Evolutionary conservation across 2,113 vertebrate species (phyloP).

Genomic region (Cottus gobio): DNA sequence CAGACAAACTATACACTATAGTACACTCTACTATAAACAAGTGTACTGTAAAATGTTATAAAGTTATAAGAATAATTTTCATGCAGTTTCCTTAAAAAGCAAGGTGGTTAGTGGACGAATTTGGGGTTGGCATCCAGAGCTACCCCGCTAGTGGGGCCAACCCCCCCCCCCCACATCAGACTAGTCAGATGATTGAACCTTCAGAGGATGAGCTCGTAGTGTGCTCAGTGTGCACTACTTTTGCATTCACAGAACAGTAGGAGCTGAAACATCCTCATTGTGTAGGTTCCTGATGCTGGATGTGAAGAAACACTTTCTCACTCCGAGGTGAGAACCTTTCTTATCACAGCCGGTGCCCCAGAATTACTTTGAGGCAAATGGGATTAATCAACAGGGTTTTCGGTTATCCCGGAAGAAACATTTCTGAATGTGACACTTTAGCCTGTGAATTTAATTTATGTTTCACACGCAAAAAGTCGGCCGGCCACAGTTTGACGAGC

Average conservation of each 20-base stretch:
- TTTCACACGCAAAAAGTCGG: background rate
- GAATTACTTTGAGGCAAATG: background rate
- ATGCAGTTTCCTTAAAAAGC: background rate
- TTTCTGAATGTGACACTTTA: background rate
- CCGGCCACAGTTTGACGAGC: background rate
- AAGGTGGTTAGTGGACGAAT: background rate
- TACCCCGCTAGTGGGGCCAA: background rate
- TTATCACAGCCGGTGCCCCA: background rate
- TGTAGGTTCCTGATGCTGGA: background rate
- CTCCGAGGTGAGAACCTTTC: background rate
- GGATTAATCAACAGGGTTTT: constrained; percentile 6
- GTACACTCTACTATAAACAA: no score
- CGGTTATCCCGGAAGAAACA: background rate
- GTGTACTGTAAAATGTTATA: background rate
- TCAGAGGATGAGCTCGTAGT: background rate
- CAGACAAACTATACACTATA: no score
- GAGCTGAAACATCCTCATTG: background rate
- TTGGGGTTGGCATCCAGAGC: background rate
- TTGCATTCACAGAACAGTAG: background rate
- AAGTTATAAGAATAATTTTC: background rate
- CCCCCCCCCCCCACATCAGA: no score
- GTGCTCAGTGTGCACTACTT: background rate
- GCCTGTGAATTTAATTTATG: background rate
- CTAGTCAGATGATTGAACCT: no score
- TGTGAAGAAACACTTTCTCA: constrained; percentile 13